Conservation (phyloP, 2,888 invertebrate genomes). For the Diadegma fenestrale region DNA sequence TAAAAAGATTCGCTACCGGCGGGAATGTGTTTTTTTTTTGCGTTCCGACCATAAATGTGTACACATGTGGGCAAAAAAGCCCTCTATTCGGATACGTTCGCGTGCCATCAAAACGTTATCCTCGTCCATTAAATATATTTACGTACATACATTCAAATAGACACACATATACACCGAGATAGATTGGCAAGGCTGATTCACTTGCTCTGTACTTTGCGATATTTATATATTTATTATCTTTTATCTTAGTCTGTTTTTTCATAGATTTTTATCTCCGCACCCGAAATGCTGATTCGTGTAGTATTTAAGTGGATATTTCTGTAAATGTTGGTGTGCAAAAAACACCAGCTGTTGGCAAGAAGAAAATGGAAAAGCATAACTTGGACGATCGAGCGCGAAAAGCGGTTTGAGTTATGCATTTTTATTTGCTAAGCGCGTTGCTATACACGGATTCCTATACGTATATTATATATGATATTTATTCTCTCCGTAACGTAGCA, state of each 20-base stretch:
- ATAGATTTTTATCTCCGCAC: conserved; percentile 33
- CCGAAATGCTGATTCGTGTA: conserved; percentile 47
- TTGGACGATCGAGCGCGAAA: not conserved
- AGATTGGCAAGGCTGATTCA: conserved; percentile 34
- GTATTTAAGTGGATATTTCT: not conserved
- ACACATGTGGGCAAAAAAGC: conserved; percentile 32
- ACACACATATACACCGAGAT: too few species aligned
- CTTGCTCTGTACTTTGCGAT: conserved; percentile 46
- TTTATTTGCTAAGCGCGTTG: not conserved
- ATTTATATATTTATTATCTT: conserved; percentile 24
- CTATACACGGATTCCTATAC: not conserved
- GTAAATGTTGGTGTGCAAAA: conserved; percentile 11
- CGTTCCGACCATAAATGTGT: conserved; percentile 62
- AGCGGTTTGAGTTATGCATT: conserved; percentile 5
- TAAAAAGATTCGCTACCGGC: conserved; percentile 71
- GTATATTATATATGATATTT: conserved; percentile 8
- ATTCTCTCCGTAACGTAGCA: conserved; percentile 5
- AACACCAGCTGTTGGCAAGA: not conserved
- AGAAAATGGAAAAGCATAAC: not conserved
- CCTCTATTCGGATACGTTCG: conserved; percentile 51
- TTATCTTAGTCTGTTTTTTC: conserved; percentile 31
- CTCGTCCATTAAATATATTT: conserved; percentile 31
- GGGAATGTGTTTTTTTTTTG: conserved; percentile 40
- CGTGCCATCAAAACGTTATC: conserved; percentile 55
- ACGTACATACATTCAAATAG: not conserved